Conservation (phyloP, 2,797 vertebrate species). For the Sebastes hubbsi region DNA sequence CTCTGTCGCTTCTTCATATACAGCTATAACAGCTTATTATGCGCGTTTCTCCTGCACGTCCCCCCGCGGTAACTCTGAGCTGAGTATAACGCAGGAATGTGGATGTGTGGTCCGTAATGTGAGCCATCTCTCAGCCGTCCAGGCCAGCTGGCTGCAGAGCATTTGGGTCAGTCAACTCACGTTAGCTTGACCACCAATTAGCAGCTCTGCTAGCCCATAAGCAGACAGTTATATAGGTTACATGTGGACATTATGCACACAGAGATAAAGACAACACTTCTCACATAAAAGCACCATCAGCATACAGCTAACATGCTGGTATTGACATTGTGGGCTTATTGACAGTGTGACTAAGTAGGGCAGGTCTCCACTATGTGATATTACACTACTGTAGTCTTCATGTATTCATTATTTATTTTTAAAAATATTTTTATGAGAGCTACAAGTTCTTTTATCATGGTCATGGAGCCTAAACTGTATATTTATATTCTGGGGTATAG, state of each 20-base stretch:
- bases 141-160: conserved; percentile 68
- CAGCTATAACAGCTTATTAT: conserved; percentile 24
- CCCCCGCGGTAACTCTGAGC: neutral
- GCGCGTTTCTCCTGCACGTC: neutral
- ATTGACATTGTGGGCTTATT: neutral
- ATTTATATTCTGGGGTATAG: too few relatives aligned
- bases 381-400: fast-evolving
- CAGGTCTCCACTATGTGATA: too few relatives aligned
- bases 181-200: conserved; percentile 63
- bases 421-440: too few relatives aligned
- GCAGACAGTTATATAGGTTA: conserved; percentile 13
- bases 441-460: too few relatives aligned
- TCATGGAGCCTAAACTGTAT: too few relatives aligned
- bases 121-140: conserved; percentile 47
- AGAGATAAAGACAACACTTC: neutral
- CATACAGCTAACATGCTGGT: neutral
- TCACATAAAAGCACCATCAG: neutral
- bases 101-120: conserved; percentile 23
- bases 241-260: neutral
- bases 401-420: too few relatives aligned
- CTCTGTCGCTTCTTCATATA: neutral
- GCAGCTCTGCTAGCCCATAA: conserved; percentile 54
- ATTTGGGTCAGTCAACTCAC: conserved; percentile 62
- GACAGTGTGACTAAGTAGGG: too few relatives aligned
- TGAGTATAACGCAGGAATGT: conserved; percentile 39